Conservation (phyloP, 2,113 vertebrate genomes). For the Oreocharis arfaki region DNA sequence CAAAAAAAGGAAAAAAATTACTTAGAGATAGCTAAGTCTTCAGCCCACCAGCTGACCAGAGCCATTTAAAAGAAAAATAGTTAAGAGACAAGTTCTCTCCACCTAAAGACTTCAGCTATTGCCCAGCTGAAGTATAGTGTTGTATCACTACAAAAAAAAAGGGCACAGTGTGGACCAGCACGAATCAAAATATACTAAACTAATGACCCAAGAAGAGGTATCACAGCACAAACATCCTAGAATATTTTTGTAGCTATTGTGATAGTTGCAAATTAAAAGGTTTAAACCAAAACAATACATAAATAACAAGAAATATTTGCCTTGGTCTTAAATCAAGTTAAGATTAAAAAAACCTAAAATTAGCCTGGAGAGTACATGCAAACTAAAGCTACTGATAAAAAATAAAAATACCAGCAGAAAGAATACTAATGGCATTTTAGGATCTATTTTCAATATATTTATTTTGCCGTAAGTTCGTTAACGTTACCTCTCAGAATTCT, state of each 20-base stretch:
- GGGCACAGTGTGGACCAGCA: background rate
- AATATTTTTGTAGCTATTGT: background rate
- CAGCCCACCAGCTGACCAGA: background rate
- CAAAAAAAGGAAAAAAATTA: background rate
- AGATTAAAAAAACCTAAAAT: background rate
- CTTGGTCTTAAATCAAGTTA: background rate
- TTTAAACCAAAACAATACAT: background rate
- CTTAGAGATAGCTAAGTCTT: background rate
- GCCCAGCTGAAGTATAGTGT: background rate
- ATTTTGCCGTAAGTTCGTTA: accelerated
- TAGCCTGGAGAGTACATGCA: background rate
- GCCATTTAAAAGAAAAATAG: background rate
- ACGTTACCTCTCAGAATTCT: background rate
- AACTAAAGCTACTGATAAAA: background rate
- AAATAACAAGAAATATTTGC: background rate
- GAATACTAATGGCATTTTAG: background rate
- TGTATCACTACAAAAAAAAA: background rate
- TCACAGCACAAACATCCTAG: background rate
- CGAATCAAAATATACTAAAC: background rate
- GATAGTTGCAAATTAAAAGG: background rate
- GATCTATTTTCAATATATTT: background rate
- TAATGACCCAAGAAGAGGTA: background rate
- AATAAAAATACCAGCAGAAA: background rate
- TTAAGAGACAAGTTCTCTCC: background rate
- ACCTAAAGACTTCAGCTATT: background rate